A percentile compares a stretch with the other conserved stretches of the same genome.
These are phyloP conservation scores for Neodiprion lecontei DNA, from an alignment of 1,140 invertebrate genomes.

Conservation along the genomic window DNA sequence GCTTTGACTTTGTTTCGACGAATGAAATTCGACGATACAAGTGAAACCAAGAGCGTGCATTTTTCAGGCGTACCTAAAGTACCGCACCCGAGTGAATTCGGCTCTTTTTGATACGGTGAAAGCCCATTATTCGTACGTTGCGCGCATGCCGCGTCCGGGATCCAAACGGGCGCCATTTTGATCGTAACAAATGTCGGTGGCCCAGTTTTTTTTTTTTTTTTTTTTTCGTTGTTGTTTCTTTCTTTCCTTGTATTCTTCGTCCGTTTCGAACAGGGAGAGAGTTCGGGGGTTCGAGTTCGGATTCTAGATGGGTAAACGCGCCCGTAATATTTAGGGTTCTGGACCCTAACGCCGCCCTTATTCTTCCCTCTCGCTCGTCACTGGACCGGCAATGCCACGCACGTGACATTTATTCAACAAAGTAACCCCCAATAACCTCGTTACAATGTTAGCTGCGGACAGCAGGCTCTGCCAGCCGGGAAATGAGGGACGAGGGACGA, in stretches of 20 bases:
- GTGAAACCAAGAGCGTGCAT: too few relatives aligned
- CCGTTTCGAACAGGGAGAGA: background rate
- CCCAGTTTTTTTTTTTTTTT: background rate
- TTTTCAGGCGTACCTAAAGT: too few relatives aligned
- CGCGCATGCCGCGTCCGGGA: background rate
- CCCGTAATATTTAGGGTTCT: background rate
- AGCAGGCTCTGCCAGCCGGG: background rate
- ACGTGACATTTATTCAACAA: slow-evolving; percentile 5
- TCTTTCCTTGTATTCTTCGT: too few relatives aligned
- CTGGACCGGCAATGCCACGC: background rate
- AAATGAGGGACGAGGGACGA: background rate
- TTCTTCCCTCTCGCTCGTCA: background rate
- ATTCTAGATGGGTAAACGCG: background rate
- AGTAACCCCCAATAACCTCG: slow-evolving; percentile 7
- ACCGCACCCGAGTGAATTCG: too few relatives aligned
- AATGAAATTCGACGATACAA: too few relatives aligned
- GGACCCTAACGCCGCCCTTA: background rate
- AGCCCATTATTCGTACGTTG: too few relatives aligned
- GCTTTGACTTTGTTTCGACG: too few relatives aligned
- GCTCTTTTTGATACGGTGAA: too few relatives aligned
- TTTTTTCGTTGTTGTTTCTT: too few relatives aligned
- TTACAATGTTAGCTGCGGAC: slow-evolving; percentile 7
- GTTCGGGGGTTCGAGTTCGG: background rate
- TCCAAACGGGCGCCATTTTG: slow-evolving; percentile 2
- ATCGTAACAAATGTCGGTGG: background rate